These are phyloP conservation scores for Cheirogaleus medius DNA, from an alignment of 2,113 vertebrate genomes.

Conservation along the genomic window DNA sequence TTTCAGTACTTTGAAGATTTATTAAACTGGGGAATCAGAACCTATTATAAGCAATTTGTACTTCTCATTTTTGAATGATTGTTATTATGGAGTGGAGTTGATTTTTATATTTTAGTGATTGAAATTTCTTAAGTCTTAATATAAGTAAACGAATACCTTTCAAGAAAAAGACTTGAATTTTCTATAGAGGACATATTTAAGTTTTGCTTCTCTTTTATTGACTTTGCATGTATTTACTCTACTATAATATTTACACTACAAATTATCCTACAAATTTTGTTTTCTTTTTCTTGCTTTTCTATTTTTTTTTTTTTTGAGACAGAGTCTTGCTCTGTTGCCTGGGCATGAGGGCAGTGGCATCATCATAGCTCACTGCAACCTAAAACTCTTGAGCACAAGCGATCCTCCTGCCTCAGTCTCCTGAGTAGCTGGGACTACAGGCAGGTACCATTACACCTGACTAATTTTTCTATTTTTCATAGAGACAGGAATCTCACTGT, in stretches of 20 bases:
- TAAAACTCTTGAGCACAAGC: too few species aligned
- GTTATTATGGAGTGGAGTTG: background rate
- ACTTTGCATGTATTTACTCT: constrained; percentile 17
- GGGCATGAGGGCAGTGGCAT: too few species aligned
- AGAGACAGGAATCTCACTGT: too few species aligned
- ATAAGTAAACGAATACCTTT: background rate
- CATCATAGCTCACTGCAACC: too few species aligned
- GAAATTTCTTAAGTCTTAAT: constrained; percentile 36
- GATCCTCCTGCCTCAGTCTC: too few species aligned
- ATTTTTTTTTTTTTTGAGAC: too few species aligned
- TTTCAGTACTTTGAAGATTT: background rate
- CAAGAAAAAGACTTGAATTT: constrained; percentile 24
- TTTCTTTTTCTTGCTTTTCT: too few species aligned
- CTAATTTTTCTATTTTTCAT: too few species aligned
- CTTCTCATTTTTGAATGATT: constrained; percentile 24
- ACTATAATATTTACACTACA: background rate
- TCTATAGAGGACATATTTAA: background rate
- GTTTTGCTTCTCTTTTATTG: constrained; percentile 3
- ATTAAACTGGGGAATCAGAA: background rate
- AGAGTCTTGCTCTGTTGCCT: too few species aligned
- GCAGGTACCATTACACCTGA: too few species aligned
- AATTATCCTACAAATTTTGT: background rate
- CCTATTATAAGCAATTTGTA: background rate
- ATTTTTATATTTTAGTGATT: constrained; percentile 48
- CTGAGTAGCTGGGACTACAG: too few species aligned